Evolutionary conservation across 2,888 invertebrate species (phyloP).

Genomic region (Cantharis lateralis): DNA sequence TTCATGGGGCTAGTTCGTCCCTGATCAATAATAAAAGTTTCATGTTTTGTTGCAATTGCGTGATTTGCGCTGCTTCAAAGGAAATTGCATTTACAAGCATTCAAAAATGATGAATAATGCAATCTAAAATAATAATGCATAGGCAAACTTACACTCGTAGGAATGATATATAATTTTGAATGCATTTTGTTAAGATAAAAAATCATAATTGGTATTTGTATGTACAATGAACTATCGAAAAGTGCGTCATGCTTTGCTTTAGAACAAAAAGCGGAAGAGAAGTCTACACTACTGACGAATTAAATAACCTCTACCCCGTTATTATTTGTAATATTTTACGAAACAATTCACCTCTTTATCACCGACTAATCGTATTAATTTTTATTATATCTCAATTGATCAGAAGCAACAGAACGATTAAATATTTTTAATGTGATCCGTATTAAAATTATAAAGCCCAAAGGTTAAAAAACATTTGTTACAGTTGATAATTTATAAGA

Average conservation of each 20-base stretch:
- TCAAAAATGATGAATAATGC: background rate
- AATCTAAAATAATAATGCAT: background rate
- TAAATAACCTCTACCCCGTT: slow-evolving; percentile 47
- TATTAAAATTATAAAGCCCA: slow-evolving; percentile 8
- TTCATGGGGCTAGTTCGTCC: background rate
- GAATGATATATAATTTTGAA: background rate
- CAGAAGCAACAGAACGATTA: slow-evolving; percentile 19
- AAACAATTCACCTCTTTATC: slow-evolving; percentile 17
- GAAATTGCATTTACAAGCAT: background rate
- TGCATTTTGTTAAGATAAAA: background rate
- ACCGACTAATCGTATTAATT: slow-evolving; percentile 15
- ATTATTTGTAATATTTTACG: slow-evolving; percentile 51
- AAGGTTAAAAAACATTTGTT: slow-evolving; percentile 3
- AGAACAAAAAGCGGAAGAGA: slow-evolving; percentile 54
- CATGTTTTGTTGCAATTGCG: background rate
- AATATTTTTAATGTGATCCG: slow-evolving; percentile 12
- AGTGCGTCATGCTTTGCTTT: slow-evolving; percentile 52
- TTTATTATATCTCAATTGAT: slow-evolving; percentile 28
- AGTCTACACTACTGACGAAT: slow-evolving; percentile 47
- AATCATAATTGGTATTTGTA: slow-evolving; percentile 20
- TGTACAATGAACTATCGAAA: slow-evolving; percentile 31
- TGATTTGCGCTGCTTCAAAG: background rate
- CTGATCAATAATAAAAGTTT: background rate
- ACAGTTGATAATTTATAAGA: slow-evolving; percentile 13
- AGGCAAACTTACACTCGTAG: background rate